Percentiles rank a stretch among this genome's conserved stretches.
These are phyloP conservation scores for Clarias batrachus DNA, from an alignment of 2,113 vertebrate genomes.

Conservation along the genomic window DNA sequence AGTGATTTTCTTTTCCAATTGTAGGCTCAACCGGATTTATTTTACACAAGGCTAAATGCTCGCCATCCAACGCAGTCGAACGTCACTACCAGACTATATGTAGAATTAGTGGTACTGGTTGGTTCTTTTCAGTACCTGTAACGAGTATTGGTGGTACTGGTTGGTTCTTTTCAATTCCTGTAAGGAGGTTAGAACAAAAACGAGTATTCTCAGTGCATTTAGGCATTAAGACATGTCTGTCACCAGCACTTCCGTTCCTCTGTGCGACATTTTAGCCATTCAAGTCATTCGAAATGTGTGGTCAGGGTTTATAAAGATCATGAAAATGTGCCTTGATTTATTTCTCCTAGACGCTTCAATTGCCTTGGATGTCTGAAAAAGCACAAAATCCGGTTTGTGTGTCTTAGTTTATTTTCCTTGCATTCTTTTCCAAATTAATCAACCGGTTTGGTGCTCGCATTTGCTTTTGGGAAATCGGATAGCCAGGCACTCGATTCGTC, in stretches of 20 bases:
- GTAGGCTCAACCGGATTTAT: constrained; percentile 5
- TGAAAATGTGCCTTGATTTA: background rate
- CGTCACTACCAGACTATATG: background rate
- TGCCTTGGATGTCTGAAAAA: background rate
- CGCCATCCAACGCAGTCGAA: background rate
- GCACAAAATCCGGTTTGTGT: background rate
- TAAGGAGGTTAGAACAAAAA: background rate
- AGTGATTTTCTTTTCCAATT: constrained; percentile 4
- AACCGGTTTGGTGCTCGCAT: background rate
- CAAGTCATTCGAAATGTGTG: background rate
- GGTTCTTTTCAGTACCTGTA: background rate
- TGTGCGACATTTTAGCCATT: background rate
- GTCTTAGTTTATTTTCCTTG: background rate
- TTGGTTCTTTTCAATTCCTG: background rate
- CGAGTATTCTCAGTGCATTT: background rate
- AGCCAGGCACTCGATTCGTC: constrained; percentile 3
- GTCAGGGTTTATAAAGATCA: background rate
- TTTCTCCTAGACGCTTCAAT: background rate
- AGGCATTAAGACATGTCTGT: background rate
- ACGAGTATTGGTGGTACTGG: background rate
- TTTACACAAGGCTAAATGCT: background rate
- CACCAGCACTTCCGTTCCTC: background rate
- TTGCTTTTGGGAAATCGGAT: background rate
- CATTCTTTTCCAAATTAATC: background rate
- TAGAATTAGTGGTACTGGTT: background rate